A percentile compares a stretch with the other conserved stretches of the same genome.
These are phyloP conservation scores for Melopsittacus undulatus DNA, from an alignment of 2,797 vertebrate genomes.

Conservation along the genomic window DNA sequence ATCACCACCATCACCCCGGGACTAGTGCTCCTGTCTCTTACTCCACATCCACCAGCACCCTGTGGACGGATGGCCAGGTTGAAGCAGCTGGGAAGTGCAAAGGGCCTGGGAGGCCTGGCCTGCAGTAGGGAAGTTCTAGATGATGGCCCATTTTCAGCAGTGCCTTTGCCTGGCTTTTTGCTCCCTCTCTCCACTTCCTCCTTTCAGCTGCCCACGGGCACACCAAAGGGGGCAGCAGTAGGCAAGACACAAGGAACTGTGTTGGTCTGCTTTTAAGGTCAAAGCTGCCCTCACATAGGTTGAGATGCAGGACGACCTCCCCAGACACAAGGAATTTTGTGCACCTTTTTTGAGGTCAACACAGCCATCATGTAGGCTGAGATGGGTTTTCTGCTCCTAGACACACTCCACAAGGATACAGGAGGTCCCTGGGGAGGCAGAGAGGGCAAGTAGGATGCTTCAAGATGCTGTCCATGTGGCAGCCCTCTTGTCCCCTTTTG, in stretches of 20 bases:
- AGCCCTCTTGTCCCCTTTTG: not conserved
- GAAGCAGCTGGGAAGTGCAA: not conserved
- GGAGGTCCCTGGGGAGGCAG: not conserved
- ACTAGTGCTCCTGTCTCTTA: not conserved
- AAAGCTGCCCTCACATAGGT: accelerated
- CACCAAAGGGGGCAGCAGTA: accelerated
- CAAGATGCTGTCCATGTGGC: not conserved
- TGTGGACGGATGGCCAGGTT: not conserved
- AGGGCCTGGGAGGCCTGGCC: not conserved
- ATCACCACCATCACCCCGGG: not conserved
- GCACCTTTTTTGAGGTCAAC: not conserved
- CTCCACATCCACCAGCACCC: not conserved
- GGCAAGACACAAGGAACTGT: not conserved
- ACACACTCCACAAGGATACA: accelerated
- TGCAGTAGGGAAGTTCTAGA: not conserved
- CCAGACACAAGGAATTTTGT: accelerated
- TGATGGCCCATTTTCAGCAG: not conserved
- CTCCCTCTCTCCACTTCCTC: not conserved
- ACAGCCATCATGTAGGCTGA: accelerated
- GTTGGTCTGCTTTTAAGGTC: not conserved
- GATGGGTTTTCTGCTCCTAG: not conserved
- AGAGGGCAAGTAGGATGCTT: not conserved
- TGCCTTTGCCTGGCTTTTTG: not conserved
- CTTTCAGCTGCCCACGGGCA: not conserved
- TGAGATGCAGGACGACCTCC: not conserved